Conservation (phyloP, 2,888 invertebrate genomes). For the Tenthredo mesomela region DNA sequence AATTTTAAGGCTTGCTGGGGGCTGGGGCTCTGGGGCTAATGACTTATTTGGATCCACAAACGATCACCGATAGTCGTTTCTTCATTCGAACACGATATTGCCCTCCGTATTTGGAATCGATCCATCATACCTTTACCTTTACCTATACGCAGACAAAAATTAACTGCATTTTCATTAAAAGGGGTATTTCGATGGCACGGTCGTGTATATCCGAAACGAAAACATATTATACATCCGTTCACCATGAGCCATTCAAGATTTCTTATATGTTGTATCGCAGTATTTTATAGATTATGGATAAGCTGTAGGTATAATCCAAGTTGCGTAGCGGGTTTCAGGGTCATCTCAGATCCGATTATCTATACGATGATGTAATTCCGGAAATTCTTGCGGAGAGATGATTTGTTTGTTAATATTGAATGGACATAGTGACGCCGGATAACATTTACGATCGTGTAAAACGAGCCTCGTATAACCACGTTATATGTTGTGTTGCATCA, state of each 20-base stretch:
- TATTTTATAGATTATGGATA: background rate
- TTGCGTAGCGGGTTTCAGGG: background rate
- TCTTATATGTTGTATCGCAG: background rate
- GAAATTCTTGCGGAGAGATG: conserved; percentile 21
- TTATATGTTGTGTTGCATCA: background rate
- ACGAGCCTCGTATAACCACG: conserved; percentile 7
- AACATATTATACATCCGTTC: background rate
- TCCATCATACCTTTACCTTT: background rate
- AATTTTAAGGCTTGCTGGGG: conserved; percentile 31
- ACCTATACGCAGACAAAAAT: background rate
- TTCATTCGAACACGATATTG: background rate
- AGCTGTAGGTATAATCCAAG: background rate
- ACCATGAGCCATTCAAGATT: background rate
- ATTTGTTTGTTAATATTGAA: conserved; percentile 26
- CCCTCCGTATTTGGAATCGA: background rate
- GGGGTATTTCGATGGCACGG: background rate
- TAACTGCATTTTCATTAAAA: background rate
- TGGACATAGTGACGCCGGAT: background rate
- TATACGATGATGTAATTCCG: conserved; percentile 20
- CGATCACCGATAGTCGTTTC: background rate
- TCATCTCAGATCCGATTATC: background rate
- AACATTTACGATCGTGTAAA: conserved; percentile 33
- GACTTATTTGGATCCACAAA: conserved; percentile 34
- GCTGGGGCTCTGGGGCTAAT: conserved; percentile 17
- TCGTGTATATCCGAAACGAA: background rate